Base-by-base conservation (phyloP, 2,888 invertebrate species). In the Rhaphigaster nebulosa region DNA sequence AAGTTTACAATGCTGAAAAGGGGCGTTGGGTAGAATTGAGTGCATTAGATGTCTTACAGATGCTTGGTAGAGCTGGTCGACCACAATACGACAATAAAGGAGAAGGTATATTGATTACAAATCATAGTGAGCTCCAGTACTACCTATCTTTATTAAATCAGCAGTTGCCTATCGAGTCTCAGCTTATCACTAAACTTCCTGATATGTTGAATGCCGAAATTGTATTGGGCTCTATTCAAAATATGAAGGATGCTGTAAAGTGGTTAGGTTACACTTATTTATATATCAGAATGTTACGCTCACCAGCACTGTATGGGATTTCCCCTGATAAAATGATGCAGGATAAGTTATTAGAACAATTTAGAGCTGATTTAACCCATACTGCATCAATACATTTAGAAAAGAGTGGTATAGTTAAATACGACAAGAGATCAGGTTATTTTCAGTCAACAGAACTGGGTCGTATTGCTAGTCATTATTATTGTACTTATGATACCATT, bases 81-180 rank as follows among this genome's bases (percentile, higher is more conserved):
- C 99, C 99, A 0, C 99, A 99, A 94, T 99, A 99, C 94, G 99
- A 99, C 93, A 98, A 98, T 0, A 98, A 99, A 94, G 99, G 98
- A 91, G 98, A 98, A 94, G 95, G 99, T 91, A 99, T 99, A 93
- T 95, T 99, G 60, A 99, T 99, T 90, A 99, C 99, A 0, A 99
- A 99, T 94, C 99, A 99, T 94, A 98, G 98, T 92, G 99, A 99
- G 94, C 95, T 99, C 18, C 99, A 99, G 93, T 99, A 99, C 94
- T 99, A 99, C 94, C 95, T 99, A 41, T 99, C 99, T 0, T 95
- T 99, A 29, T 95, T 99, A 92, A 99, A 99, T 94, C 99, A 99
- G 94, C 99, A 99, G 93, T 94, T 99, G 92, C 99, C 99, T 0
- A 98, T 99, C 90, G 99, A 99, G 94, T 98, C 98, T 0, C 99